Conservation (phyloP, 2,888 invertebrate genomes). For the Stenichneumon culpator region DNA sequence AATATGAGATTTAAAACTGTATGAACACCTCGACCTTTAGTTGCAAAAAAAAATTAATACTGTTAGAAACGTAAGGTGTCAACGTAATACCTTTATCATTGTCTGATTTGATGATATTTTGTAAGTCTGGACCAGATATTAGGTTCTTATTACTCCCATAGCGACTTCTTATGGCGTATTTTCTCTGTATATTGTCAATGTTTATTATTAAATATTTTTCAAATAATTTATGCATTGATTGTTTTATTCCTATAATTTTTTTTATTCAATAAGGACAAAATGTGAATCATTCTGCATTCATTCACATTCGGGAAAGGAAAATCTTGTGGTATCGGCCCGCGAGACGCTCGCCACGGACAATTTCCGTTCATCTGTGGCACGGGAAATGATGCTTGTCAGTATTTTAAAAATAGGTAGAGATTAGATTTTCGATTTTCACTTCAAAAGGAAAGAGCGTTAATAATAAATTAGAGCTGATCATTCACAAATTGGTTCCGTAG, state of each 20-base stretch:
- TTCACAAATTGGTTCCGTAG: conserved; percentile 77
- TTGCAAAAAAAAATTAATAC: conserved; percentile 75
- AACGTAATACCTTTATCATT: conserved; percentile 80
- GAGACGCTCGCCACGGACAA: no score
- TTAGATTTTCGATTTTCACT: no score
- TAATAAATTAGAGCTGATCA: background rate
- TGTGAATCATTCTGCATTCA: no score
- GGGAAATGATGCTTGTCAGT: no score
- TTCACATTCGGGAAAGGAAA: no score
- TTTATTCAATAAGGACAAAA: no score
- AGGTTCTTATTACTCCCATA: conserved; percentile 84
- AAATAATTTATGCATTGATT: conserved; percentile 75
- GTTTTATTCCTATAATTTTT: background rate
- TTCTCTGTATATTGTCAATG: conserved; percentile 85
- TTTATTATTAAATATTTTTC: conserved; percentile 85
- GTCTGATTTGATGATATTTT: conserved; percentile 84
- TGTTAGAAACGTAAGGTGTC: conserved; percentile 78
- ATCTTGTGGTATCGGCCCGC: no score
- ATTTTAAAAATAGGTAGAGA: no score
- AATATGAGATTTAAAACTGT: conserved; percentile 62
- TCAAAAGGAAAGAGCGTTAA: background rate
- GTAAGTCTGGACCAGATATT: conserved; percentile 84
- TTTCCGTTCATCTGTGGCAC: no score
- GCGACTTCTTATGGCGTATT: conserved; percentile 84
- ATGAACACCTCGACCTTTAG: conserved; percentile 77